Evolutionary conservation across 2,888 invertebrate genomes (phyloP).

Genomic region (Heterodera filipjevi): DNA sequence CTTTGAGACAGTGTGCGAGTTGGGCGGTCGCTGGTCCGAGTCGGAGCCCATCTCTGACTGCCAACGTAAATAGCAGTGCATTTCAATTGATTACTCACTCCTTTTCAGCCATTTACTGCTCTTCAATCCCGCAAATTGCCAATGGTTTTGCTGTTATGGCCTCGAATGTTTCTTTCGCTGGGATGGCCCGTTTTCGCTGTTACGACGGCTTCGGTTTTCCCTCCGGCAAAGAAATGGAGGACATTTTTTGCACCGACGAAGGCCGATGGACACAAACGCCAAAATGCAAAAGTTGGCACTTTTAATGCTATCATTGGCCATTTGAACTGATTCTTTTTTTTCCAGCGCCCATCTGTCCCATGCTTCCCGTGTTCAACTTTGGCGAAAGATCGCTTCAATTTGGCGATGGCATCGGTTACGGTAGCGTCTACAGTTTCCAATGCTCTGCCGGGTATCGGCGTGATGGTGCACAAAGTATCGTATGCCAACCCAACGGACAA

Average conservation of each 20-base stretch:
- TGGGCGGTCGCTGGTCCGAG: constrained; percentile 63
- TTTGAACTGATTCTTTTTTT: not conserved
- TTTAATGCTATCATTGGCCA: not conserved
- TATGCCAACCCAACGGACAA: constrained; percentile 84
- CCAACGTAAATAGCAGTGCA: constrained; percentile 55
- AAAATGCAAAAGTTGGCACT: constrained; percentile 54
- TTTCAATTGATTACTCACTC: not conserved
- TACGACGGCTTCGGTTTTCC: constrained; percentile 86
- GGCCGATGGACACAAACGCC: constrained; percentile 62
- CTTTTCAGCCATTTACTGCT: constrained; percentile 76
- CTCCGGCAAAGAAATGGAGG: constrained; percentile 71
- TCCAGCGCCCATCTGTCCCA: constrained; percentile 61
- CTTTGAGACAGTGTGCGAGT: constrained; percentile 56
- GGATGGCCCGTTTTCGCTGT: constrained; percentile 91
- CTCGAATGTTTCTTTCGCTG: constrained; percentile 89
- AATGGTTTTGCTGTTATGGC: constrained; percentile 95
- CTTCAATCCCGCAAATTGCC: constrained; percentile 94
- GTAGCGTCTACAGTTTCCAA: constrained; percentile 61
- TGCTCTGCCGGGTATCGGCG: constrained; percentile 62
- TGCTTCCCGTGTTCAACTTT: constrained; percentile 56
- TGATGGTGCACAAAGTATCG: constrained; percentile 75
- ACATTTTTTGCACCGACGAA: constrained; percentile 61
- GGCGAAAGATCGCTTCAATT: constrained; percentile 59
- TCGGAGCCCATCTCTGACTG: constrained; percentile 55
- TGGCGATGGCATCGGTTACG: constrained; percentile 65